phyloP scores from a whole-genome alignment of 2,888 invertebrate species.

The Clunio marinus region DNA sequence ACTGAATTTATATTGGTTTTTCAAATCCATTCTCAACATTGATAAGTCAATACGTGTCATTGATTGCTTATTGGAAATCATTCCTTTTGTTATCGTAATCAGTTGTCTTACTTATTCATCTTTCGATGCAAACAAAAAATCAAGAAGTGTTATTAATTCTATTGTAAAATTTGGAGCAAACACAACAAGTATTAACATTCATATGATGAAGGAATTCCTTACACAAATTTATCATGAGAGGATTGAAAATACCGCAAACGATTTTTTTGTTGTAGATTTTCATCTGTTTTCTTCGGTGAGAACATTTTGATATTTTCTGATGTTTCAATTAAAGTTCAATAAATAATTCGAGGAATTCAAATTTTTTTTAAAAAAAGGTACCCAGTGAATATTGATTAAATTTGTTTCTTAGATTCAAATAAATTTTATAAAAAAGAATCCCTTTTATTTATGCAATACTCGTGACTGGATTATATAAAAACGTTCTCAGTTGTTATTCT shows the following conservation, averaged over 20 bases:
- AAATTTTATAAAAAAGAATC: too few species aligned
- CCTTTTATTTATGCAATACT: too few species aligned
- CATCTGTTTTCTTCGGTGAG: constrained; percentile 16
- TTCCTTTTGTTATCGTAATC: neutral
- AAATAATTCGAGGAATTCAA: too few species aligned
- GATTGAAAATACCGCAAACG: constrained; percentile 25
- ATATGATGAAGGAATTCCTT: constrained; percentile 18
- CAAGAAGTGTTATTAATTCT: neutral
- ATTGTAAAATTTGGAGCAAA: neutral
- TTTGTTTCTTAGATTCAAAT: too few species aligned
- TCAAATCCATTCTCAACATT: constrained; percentile 6
- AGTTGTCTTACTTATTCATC: constrained; percentile 30
- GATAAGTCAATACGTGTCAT: neutral
- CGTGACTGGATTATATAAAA: too few species aligned
- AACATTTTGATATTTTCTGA: neutral
- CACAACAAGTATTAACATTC: neutral
- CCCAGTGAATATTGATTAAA: too few species aligned
- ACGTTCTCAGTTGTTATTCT: too few species aligned
- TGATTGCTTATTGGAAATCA: constrained; percentile 18
- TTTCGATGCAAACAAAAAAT: neutral
- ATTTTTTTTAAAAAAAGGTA: too few species aligned
- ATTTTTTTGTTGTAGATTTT: constrained; percentile 27
- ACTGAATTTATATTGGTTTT: constrained; percentile 26
- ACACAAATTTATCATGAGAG: constrained; percentile 7
- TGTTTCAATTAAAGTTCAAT: neutral